Percentiles rank a stretch among this genome's conserved stretches.
These are phyloP conservation scores for Hippopotamyrus pictus DNA, from an alignment of 2,797 vertebrate species.

Conservation along the genomic window DNA sequence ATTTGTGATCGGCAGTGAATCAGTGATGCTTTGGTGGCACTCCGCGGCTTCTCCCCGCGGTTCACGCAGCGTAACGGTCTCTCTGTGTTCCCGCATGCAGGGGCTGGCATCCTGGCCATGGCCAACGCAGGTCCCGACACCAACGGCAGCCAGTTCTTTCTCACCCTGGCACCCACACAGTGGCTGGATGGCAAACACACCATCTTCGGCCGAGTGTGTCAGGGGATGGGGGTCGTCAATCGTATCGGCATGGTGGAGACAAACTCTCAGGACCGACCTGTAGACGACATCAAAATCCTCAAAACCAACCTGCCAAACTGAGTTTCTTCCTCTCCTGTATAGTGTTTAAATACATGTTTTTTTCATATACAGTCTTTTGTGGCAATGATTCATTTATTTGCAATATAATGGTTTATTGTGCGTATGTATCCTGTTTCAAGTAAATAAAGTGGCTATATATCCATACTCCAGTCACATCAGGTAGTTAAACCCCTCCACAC, in stretches of 20 bases:
- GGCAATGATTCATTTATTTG: not conserved
- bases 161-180: constrained; percentile 79
- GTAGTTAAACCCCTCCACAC: not conserved
- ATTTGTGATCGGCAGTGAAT: constrained; percentile 7
- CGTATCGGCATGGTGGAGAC: constrained; percentile 91
- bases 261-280: constrained; percentile 79
- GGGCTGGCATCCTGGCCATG: constrained; percentile 91
- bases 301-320: constrained; percentile 63
- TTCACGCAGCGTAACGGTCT: not conserved
- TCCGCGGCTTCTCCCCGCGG: not conserved
- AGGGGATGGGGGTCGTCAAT: constrained; percentile 80
- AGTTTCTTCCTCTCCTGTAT: constrained; percentile 7
- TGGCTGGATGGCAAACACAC: constrained; percentile 92
- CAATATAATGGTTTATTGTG: not conserved
- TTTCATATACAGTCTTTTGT: not conserved
- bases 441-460: not conserved
- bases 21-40: not conserved
- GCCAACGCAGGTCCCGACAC: constrained; percentile 88
- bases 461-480: not conserved
- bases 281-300: constrained; percentile 83
- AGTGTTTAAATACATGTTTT: not conserved
- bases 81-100: constrained; percentile 47
- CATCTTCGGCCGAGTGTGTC: constrained; percentile 85
- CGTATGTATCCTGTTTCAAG: not conserved
- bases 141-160: constrained; percentile 93